Conservation (phyloP, 2,113 vertebrate genomes). For the Zeus faber region DNA sequence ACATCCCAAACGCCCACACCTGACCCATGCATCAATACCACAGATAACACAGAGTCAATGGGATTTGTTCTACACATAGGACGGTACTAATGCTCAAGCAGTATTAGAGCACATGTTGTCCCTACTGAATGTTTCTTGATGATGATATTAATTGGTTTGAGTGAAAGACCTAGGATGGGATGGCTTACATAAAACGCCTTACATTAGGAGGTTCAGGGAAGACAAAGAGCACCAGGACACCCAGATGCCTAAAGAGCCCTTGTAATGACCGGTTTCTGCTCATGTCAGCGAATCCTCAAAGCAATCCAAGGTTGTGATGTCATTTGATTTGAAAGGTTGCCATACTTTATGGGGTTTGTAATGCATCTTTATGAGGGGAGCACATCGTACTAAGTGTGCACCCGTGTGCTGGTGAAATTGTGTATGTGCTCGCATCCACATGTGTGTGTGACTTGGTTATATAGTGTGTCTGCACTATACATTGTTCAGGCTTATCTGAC, state of each 20-base stretch:
- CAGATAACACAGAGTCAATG: constrained; percentile 2
- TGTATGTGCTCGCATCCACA: constrained; percentile 27
- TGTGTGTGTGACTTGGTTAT: constrained; percentile 73
- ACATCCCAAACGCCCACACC: constrained; percentile 34
- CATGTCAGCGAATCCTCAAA: constrained; percentile 71
- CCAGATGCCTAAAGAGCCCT: constrained; percentile 36
- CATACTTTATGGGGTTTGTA: constrained; percentile 66
- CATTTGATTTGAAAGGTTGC: constrained; percentile 74
- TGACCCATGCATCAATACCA: constrained; percentile 15
- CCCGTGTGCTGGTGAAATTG: constrained; percentile 10
- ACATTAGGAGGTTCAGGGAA: no score
- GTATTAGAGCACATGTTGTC: no score
- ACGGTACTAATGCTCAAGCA: no score
- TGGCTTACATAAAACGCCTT: no score
- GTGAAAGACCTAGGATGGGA: no score
- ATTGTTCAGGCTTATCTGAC: constrained; percentile 83
- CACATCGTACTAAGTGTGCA: constrained; percentile 37
- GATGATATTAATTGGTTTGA: no score
- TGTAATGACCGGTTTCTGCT: constrained; percentile 64
- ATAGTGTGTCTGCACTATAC: constrained; percentile 77
- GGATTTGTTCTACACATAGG: no score
- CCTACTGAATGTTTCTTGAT: no score
- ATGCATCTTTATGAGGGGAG: constrained; percentile 60
- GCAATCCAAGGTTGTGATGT: constrained; percentile 74
- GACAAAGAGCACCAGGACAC: constrained; percentile 58